These are phyloP conservation scores for Taenioides sp. DNA, from an alignment of 2,797 vertebrate genomes.

Conservation along the genomic window DNA sequence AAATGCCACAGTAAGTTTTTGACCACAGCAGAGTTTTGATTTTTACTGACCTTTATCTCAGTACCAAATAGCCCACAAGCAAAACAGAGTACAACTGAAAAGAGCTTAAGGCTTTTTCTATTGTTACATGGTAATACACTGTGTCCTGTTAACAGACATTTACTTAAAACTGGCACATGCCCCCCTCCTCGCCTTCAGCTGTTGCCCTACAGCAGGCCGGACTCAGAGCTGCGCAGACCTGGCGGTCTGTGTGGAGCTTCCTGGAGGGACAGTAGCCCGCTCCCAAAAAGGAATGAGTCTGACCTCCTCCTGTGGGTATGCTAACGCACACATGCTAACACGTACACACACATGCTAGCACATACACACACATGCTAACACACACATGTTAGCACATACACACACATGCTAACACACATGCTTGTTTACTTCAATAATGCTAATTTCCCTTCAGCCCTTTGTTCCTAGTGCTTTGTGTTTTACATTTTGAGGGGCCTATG, in stretches of 20 bases:
- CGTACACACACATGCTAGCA: neutral
- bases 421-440: slow-evolving; percentile 1
- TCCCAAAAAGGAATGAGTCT: slow-evolving; percentile 40
- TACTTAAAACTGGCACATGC: neutral
- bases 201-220: no score
- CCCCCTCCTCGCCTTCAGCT: slow-evolving; percentile 34
- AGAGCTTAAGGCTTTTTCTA: slow-evolving; percentile 3
- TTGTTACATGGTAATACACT: neutral
- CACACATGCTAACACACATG: neutral
- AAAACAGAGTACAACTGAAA: neutral
- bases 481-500: slow-evolving; percentile 22
- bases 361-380: neutral
- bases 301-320: slow-evolving; percentile 37
- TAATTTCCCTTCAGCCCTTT: slow-evolving; percentile 17
- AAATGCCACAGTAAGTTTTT: neutral
- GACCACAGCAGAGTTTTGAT: neutral
- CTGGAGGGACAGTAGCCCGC: slow-evolving; percentile 32
- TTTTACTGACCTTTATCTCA: slow-evolving; percentile 1
- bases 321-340: slow-evolving; percentile 10
- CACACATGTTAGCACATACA: neutral
- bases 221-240: no score
- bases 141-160: slow-evolving; percentile 4
- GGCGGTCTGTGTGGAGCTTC: slow-evolving; percentile 34
- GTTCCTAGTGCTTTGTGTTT: slow-evolving; percentile 17
- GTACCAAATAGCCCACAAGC: neutral